phyloP scores from a whole-genome alignment of 2,888 invertebrate genomes.

The Ernsta delagoae region DNA sequence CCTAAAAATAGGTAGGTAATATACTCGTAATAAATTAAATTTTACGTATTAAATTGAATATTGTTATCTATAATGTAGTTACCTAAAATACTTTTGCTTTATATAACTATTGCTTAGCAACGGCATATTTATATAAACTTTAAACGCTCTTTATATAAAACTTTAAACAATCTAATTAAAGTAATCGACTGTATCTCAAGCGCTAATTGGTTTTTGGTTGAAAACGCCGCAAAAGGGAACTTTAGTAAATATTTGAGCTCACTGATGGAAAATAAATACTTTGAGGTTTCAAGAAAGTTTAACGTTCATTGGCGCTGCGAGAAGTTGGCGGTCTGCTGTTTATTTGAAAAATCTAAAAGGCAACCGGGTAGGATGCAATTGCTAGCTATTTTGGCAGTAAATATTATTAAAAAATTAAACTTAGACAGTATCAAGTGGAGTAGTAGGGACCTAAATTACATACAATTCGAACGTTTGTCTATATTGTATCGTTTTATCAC shows the following conservation, averaged over 20 bases:
- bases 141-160: neutral
- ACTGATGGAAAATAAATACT: constrained; percentile 61
- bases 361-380: neutral
- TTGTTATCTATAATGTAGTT: no score
- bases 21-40: no score
- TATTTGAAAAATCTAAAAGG: neutral
- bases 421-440: no score
- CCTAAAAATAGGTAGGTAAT: no score
- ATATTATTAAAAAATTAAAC: no score
- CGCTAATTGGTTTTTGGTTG: constrained; percentile 44
- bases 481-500: no score
- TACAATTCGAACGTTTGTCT: no score
- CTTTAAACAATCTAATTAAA: constrained; percentile 45
- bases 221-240: constrained; percentile 50
- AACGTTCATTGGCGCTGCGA: constrained; percentile 40
- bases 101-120: no score
- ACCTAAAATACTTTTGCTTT: no score
- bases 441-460: no score
- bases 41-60: no score
- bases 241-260: constrained; percentile 58
- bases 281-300: constrained; percentile 47
- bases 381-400: no score
- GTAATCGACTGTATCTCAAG: constrained; percentile 43
- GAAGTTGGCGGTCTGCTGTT: constrained; percentile 41
- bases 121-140: neutral